Percentiles rank a stretch among this genome's conserved stretches.
Evolutionary conservation across 1,140 invertebrate species (phyloP).

Genomic region (Steinernema khuongi): DNA sequence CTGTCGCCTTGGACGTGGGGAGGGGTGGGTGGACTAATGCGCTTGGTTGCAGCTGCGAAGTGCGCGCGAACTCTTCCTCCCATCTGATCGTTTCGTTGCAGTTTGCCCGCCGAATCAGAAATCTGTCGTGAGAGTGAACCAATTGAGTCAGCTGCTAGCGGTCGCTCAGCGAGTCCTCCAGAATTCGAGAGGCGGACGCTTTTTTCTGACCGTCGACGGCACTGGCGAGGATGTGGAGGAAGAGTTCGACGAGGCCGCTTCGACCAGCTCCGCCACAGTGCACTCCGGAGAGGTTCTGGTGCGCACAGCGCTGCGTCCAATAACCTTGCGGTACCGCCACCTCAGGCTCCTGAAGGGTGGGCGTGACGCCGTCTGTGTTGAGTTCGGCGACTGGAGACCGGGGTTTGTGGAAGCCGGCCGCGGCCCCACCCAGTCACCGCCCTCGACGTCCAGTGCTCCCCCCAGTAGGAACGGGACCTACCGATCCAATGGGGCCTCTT

Average conservation of each 20-base stretch:
- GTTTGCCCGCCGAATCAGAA: neutral
- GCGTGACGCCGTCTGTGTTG: neutral
- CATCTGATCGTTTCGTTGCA: constrained; percentile 10
- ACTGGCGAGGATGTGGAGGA: neutral
- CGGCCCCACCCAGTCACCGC: neutral
- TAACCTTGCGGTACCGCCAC: neutral
- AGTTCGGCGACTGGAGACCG: neutral
- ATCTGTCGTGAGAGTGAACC: neutral
- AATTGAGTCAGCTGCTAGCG: neutral
- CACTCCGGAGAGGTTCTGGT: neutral
- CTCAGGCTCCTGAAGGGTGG: neutral
- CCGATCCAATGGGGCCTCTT: no score
- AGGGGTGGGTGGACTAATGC: neutral
- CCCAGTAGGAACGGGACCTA: neutral
- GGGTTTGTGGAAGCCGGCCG: neutral
- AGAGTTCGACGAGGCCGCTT: constrained; percentile 11
- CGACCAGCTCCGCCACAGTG: neutral
- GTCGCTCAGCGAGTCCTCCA: neutral
- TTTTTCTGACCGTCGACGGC: neutral
- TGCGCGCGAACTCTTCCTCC: constrained; percentile 12
- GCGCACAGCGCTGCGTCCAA: neutral
- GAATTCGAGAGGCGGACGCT: neutral
- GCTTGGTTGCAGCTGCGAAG: constrained; percentile 2
- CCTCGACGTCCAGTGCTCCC: neutral
- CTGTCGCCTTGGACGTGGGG: neutral